Percentiles rank a stretch among this genome's conserved stretches.
Conservation (phyloP, 2,888 invertebrate genomes). For the Gastracanthus pulcherrimus region DNA sequence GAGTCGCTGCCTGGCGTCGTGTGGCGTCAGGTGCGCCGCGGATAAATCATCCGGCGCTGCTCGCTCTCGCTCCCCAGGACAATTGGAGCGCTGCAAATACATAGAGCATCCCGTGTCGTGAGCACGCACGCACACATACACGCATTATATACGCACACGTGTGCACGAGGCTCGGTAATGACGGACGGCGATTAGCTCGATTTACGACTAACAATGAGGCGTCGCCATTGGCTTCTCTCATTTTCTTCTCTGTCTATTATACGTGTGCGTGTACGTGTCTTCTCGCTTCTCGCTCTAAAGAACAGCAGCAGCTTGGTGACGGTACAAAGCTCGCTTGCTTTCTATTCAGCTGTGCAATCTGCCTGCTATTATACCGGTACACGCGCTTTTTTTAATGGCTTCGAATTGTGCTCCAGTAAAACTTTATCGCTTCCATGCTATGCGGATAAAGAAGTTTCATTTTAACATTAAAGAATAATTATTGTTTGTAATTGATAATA, state of each 20-base stretch:
- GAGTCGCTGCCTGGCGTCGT: neutral
- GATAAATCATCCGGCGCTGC: constrained; percentile 44
- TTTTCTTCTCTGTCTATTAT: constrained; percentile 18
- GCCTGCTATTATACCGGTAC: neutral
- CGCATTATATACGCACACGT: no score
- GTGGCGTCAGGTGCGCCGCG: constrained; percentile 33
- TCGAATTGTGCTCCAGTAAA: no score
- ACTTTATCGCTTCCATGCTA: no score
- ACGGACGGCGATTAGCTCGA: constrained; percentile 47
- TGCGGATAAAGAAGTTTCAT: no score
- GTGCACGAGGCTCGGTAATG: neutral
- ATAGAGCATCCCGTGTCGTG: neutral
- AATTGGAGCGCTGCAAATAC: neutral
- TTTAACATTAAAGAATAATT: no score
- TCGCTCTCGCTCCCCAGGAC: constrained; percentile 2
- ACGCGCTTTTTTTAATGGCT: neutral
- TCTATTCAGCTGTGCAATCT: constrained; percentile 1
- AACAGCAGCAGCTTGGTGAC: no score
- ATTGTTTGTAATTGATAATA: no score
- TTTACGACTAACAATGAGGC: constrained; percentile 51
- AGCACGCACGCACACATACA: neutral
- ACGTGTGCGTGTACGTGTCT: no score
- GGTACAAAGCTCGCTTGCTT: neutral
- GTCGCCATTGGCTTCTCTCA: neutral
- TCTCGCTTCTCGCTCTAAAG: no score